These are phyloP conservation scores for Heliconius aoede DNA, from an alignment of 2,888 invertebrate genomes.

Conservation along the genomic window DNA sequence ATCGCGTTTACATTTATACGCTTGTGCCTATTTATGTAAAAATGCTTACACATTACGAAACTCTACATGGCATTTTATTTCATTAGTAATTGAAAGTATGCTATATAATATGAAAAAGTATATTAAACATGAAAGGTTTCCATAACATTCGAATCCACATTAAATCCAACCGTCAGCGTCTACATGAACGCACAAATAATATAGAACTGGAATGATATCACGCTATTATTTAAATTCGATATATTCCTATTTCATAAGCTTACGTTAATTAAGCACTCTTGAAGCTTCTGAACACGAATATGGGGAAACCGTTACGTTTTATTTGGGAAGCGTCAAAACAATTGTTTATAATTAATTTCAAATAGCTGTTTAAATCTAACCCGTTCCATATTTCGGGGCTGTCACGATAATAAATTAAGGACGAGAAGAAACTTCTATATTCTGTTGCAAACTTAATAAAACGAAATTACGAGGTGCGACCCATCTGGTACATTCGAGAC, in stretches of 20 bases:
- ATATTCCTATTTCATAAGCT: constrained; percentile 12
- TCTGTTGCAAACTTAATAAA: constrained; percentile 76
- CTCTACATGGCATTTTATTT: not conserved
- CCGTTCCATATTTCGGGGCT: constrained; percentile 46
- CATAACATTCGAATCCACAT: not conserved
- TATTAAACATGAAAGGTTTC: not conserved
- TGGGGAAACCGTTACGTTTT: constrained; percentile 1
- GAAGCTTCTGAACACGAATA: not conserved
- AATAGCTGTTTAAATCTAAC: constrained; percentile 32
- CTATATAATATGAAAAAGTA: not conserved
- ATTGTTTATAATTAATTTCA: constrained; percentile 33
- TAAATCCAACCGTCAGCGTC: not conserved
- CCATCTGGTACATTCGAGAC: constrained; percentile 75
- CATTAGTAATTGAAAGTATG: not conserved
- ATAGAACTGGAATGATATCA: constrained; percentile 1
- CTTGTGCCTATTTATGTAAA: no score
- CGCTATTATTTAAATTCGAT: constrained; percentile 1
- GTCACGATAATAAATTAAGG: constrained; percentile 54
- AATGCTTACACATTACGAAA: no score
- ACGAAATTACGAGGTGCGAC: constrained; percentile 74
- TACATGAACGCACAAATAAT: not conserved
- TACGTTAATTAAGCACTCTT: not conserved
- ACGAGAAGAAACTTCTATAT: constrained; percentile 70
- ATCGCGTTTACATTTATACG: no score
- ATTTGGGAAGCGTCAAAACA: constrained; percentile 16